These are phyloP conservation scores for Oryctolagus cuniculus DNA, from an alignment of 2,113 vertebrate species.

Conservation along the genomic window mOryCun1.1 NC_091447.1:12925001-12925500, in stretches of 20 bases:
- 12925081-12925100: background rate
- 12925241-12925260: slow-evolving; percentile 11
- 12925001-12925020: too few relatives aligned
- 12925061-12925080: too few relatives aligned
- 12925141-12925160: background rate
- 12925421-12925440: background rate
- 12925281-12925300: too few relatives aligned
- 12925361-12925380: background rate
- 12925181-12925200: background rate
- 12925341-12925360: background rate
- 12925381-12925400: background rate
- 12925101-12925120: background rate
- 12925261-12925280: too few relatives aligned
- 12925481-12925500: background rate
- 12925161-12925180: background rate
- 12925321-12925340: too few relatives aligned
- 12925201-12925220: background rate
- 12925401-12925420: background rate
- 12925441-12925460: background rate
- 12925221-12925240: background rate
- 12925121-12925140: background rate
- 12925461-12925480: background rate
- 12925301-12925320: too few relatives aligned
- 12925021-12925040: too few relatives aligned
- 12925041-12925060: too few relatives aligned